A percentile compares a stretch with the other conserved stretches of the same genome.
phyloP scores from a whole-genome alignment of 1,140 invertebrate genomes.

The Ctenoplectra terminalis region DNA sequence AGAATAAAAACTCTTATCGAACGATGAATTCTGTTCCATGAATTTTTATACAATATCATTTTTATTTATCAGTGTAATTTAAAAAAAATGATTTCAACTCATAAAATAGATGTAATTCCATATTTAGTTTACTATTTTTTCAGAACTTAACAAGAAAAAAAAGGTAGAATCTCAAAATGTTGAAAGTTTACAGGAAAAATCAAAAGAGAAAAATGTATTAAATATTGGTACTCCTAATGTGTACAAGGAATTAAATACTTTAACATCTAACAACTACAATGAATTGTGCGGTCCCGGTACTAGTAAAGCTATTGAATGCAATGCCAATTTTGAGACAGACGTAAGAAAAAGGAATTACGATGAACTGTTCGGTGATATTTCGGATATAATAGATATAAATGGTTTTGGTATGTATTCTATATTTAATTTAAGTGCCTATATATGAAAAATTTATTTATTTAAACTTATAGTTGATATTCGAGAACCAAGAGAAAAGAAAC shows the following conservation, averaged over 20 bases:
- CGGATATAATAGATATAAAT: conserved; percentile 84
- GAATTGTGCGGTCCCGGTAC: not conserved
- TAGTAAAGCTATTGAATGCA: not conserved
- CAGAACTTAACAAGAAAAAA: conserved; percentile 11
- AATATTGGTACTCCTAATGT: not conserved
- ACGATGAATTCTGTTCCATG: too few relatives aligned
- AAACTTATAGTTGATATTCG: conserved; percentile 43
- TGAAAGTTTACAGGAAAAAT: not conserved
- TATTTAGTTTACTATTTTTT: not conserved
- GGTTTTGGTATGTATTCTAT: conserved; percentile 61
- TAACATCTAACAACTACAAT: not conserved
- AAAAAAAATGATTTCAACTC: not conserved
- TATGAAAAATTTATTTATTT: not conserved
- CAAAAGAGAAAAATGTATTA: not conserved
- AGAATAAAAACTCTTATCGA: not conserved
- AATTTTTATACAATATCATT: not conserved
- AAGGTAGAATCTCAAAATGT: too few relatives aligned
- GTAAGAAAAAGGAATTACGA: conserved; percentile 84
- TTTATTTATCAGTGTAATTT: conserved; percentile 45
- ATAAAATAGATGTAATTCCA: not conserved
- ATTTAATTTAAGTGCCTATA: not conserved
- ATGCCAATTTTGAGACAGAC: not conserved
- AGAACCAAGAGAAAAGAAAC: conserved; percentile 80
- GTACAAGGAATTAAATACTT: conserved; percentile 5
- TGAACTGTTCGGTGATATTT: conserved; percentile 89